Base-by-base conservation (phyloP, 1,140 invertebrate species). In the Ylistrum balloti region DNA sequence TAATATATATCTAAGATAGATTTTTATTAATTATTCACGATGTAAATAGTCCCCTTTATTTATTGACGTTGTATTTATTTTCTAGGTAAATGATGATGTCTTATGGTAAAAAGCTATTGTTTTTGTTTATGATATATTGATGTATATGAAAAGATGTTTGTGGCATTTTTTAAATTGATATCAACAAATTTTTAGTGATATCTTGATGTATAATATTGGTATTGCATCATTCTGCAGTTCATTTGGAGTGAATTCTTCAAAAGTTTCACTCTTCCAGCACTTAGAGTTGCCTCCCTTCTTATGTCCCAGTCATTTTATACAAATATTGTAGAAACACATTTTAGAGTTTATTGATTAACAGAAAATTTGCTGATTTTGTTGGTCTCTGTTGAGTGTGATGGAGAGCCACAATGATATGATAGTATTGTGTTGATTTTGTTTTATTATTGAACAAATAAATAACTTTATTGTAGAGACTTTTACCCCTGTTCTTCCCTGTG, bases 31-130 rank as follows among this genome's bases (percentile, higher is more conserved):
- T 74, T 7, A 74, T 74, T 74, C 56, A 74, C 56, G 22, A 74
- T 74, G 56, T 74, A 74, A 28, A 74, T 74, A 74, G 3, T 28
- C 56, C 56, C 13, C 0, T 74, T 74, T 74, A 74, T 74, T 74
- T 74, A 74, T 74, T 74, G 56, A 74, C 28, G 56, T 74, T 74
- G 22, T 74, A 74, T 74, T 74, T 74, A 74, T 74, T 74, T 74
- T 74, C 56, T 74, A 74, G 56, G 5, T 74, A 28, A 17, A 28
- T 28, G 22, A n/a, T 74, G 56, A 74, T 28, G 28, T 74, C 13
- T 28, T 5, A 74, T 74, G 5, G 28, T 0, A 74, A 74, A 74
- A n/a, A 28, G 22, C 28, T 74, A 5, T 74, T 9, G n/a, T 7
- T 9, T 28, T 74, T 74, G 56, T 74, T 9, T 74, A 74, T 9